A percentile compares a stretch with the other conserved stretches of the same genome.
phyloP scores from a whole-genome alignment of 2,888 invertebrate genomes.

The Plagodis pulveraria region DNA sequence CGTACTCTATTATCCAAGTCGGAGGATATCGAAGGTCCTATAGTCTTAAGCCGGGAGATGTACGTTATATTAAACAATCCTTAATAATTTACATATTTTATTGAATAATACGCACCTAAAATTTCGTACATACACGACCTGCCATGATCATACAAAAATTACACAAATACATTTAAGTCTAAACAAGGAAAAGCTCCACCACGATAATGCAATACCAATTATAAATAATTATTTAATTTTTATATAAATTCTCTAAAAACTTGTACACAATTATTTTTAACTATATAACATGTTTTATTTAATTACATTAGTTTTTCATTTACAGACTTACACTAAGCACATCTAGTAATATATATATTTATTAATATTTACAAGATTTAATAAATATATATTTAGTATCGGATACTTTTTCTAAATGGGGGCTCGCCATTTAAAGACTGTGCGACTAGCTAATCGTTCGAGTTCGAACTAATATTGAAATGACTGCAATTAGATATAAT shows the following conservation, averaged over 20 bases:
- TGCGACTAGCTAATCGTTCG: conserved; percentile 59
- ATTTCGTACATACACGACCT: conserved; percentile 34
- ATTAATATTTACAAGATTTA: conserved; percentile 12
- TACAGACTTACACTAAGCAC: conserved; percentile 30
- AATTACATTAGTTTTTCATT: conserved; percentile 21
- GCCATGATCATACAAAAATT: conserved; percentile 34
- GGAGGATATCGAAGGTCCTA: no score
- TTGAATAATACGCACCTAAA: conserved; percentile 36
- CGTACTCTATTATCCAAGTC: no score
- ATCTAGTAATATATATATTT: conserved; percentile 15
- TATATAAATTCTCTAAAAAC: conserved; percentile 38
- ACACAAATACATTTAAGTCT: conserved; percentile 23
- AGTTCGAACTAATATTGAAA: conserved; percentile 25
- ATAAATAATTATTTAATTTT: conserved; percentile 23
- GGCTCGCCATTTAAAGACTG: conserved; percentile 75
- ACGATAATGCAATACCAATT: conserved; percentile 30
- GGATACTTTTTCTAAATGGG: conserved; percentile 75
- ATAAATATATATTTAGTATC: conserved; percentile 6
- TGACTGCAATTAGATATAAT: conserved; percentile 31
- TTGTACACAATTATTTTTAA: conserved; percentile 27
- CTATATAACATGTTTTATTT: conserved; percentile 13
- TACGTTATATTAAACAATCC: neutral
- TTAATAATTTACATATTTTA: conserved; percentile 23
- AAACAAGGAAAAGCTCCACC: conserved; percentile 30
- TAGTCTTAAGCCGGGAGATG: no score